Evolutionary conservation across 2,888 invertebrate genomes (phyloP).

Genomic region (Nomada hirtipes): DNA sequence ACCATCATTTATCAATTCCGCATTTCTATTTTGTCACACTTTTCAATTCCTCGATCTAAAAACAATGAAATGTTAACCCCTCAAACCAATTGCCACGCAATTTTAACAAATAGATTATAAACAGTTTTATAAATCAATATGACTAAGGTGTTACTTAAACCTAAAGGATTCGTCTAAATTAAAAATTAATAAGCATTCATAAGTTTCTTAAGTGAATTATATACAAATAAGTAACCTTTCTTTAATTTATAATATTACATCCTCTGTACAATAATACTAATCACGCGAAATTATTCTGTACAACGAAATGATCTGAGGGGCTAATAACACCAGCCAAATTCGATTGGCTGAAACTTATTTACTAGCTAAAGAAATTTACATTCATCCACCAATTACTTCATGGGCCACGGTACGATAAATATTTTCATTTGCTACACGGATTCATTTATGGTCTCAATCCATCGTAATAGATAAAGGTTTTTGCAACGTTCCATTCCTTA

Average conservation of each 20-base stretch:
- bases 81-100: conserved; percentile 53
- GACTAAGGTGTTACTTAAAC: conserved; percentile 56
- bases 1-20: conserved; percentile 74
- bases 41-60: conserved; percentile 61
- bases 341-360: conserved; percentile 48
- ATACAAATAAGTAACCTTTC: conserved; percentile 70
- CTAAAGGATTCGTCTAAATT: conserved; percentile 51
- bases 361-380: conserved; percentile 56
- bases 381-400: conserved; percentile 67
- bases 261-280: conserved; percentile 66
- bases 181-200: conserved; percentile 61
- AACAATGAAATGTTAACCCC: conserved; percentile 55
- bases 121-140: conserved; percentile 49
- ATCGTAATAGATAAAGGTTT: conserved; percentile 28
- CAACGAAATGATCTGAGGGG: conserved; percentile 65
- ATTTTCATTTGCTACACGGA: conserved; percentile 49
- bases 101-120: conserved; percentile 46
- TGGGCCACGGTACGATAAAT: conserved; percentile 70
- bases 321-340: conserved; percentile 51
- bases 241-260: conserved; percentile 62
- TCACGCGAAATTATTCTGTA: conserved; percentile 61
- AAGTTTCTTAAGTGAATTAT: conserved; percentile 68
- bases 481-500: conserved; percentile 36
- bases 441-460: conserved; percentile 70
- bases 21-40: conserved; percentile 40